Base-by-base conservation (phyloP, 2,888 invertebrate species). In the Synergus laeviventris region DNA sequence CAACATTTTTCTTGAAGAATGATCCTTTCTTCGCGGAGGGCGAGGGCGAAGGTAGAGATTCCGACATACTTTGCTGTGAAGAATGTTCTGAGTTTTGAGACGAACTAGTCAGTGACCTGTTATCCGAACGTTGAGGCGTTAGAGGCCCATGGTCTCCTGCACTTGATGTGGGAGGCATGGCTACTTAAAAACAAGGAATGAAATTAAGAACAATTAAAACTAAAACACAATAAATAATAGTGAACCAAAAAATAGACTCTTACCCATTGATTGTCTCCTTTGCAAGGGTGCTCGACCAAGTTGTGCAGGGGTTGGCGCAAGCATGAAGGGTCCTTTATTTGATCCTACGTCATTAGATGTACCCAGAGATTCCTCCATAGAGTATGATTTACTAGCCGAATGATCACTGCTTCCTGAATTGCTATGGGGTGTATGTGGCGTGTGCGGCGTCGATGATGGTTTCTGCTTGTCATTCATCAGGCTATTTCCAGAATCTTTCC, bases 301-400 rank as follows among this genome's bases (percentile, higher is more conserved):
- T 91, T 98, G 98, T 39, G 98, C 98, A 3, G 98, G 98, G 1
- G 98, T 98, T 0, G 98, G 98, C 61, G 97, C 98, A 82, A 98
- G 92, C 76, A 97, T 95, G 92, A 96, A 96, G 83, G 92, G 86
- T 75, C 87, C 87, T 80, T 90, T 91, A 76, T 84, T 87, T 76
- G 85, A 80, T 42, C 85, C 86, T 45, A 84, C 78, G 74, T 88
- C 90, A 75, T 85, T 88, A 76, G 82, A 84, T 74, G 86, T 85
- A 74, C 75, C 81, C 75, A 81, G 76, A 11, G 80, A 74, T 77
- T 90, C 89, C 54, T 90, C 89, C 76, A 88, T 86, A n/a, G 84
- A 80, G 77, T 88, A 89, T 74, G 85, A 82, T 78, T 88, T 86
- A 76, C 81, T 88, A 14, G 87, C 80, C 2, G 86, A 78, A 78